Percentiles rank a stretch among this genome's conserved stretches.
Evolutionary conservation across 1,140 invertebrate genomes (phyloP).

Genomic region (Gonioctena quinquepunctata): DNA sequence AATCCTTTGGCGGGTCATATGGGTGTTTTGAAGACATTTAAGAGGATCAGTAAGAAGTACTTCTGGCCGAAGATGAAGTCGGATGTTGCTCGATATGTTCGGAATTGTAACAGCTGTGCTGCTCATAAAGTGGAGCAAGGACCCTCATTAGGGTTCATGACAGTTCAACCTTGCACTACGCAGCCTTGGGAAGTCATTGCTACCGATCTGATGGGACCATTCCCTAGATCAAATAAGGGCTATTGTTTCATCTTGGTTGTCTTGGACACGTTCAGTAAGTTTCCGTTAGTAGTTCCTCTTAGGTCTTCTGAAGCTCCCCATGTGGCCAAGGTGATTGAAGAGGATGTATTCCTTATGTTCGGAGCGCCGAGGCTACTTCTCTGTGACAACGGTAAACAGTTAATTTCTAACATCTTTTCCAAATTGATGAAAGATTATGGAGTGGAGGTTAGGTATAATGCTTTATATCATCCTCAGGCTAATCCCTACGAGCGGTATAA

Average conservation of each 20-base stretch:
- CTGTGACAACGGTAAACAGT: slow-evolving; percentile 6
- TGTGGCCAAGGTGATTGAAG: not conserved
- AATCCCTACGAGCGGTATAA: slow-evolving; percentile 44
- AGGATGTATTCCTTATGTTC: not conserved
- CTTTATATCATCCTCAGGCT: slow-evolving; percentile 24
- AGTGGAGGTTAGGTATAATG: slow-evolving; percentile 10
- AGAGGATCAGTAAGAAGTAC: slow-evolving; percentile 7
- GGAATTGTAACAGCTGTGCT: not conserved
- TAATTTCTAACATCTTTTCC: slow-evolving; percentile 8
- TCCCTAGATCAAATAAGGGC: not conserved
- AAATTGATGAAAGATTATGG: slow-evolving; percentile 16
- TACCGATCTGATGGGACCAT: not conserved
- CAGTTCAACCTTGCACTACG: not conserved
- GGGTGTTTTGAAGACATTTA: slow-evolving; percentile 10
- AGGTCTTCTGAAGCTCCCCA: not conserved
- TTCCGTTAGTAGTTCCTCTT: not conserved
- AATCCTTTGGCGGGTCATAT: not conserved
- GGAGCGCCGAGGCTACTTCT: not conserved
- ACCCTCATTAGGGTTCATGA: not conserved
- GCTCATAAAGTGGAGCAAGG: slow-evolving; percentile 7
- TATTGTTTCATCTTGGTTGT: not conserved
- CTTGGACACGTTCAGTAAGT: not conserved
- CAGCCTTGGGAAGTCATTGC: not conserved
- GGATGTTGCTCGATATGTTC: slow-evolving; percentile 14
- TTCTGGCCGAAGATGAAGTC: slow-evolving; percentile 23